Evolutionary conservation across 2,113 vertebrate genomes (phyloP).

Genomic region (Psittacus erithacus): DNA sequence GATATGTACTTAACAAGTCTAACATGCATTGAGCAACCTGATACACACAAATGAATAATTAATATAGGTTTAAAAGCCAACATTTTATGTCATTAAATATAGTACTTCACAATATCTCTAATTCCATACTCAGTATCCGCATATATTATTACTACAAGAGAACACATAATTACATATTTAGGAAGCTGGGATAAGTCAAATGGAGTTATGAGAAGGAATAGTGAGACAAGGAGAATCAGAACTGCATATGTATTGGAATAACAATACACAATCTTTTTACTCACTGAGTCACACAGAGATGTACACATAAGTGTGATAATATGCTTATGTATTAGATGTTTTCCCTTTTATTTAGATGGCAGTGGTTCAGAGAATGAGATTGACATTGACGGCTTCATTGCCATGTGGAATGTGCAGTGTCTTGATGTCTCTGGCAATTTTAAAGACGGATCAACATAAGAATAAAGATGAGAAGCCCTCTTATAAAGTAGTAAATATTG

Average conservation of each 20-base stretch:
- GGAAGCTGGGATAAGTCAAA: not conserved
- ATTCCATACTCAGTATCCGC: not conserved
- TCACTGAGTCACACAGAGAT: not conserved
- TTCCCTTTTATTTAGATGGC: not conserved
- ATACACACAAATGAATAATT: not conserved
- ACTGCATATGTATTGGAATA: not conserved
- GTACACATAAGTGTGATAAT: not conserved
- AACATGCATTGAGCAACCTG: not conserved
- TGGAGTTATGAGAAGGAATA: not conserved
- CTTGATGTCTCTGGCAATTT: not conserved
- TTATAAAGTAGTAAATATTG: not conserved
- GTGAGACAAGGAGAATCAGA: not conserved
- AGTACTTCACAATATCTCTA: not conserved
- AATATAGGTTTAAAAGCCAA: slow-evolving; percentile 3
- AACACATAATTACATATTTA: not conserved
- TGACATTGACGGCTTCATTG: slow-evolving; percentile 1
- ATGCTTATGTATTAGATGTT: not conserved
- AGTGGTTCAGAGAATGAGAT: not conserved
- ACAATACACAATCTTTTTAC: not conserved
- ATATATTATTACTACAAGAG: not conserved
- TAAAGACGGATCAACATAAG: not conserved
- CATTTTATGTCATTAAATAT: not conserved
- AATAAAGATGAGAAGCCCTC: not conserved
- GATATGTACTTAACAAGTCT: not conserved
- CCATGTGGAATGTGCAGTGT: not conserved